Base-by-base conservation (phyloP, 2,113 vertebrate species). In the Tupaia chinensis region DNA sequence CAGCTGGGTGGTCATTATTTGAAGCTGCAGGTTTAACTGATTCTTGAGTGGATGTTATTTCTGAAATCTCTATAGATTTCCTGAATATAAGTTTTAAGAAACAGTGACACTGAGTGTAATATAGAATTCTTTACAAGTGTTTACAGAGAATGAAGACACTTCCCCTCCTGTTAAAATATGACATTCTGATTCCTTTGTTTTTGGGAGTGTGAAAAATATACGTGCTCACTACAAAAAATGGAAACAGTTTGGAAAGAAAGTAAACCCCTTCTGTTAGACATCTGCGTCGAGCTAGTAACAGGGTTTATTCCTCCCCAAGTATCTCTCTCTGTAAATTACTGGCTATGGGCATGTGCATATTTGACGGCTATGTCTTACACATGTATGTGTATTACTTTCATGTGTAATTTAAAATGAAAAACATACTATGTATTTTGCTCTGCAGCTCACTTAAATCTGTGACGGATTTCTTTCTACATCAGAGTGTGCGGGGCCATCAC, bases 371-470 rank as follows among this genome's bases (percentile, higher is more conserved):
- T 7, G 10, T 32, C 61, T 61, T 17, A 69, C 0, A 34, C 12
- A 13, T 53, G 6, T 20, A 2, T 22, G 6, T 61, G 6, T 79
- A 15, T 72, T n/a, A 44, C 63, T 68, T 92, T 63, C 54, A 1
- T 32, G 23, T 65, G 27, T 80, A 23, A 63, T 87, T 93, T 83
- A 11, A 58, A 85, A 82, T 77, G 61, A 19, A 61, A 96, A 89
- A 54, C 34, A 60, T 2, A 20, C 20, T 17, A 2, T 27, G 13
- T 53, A 12, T 72, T 53, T 66, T 17, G 9, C 32, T 58, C 53
- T 19, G 25, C 79, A 54, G 1, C 76, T 70, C 60, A 13, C 54
- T 87, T 69, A 5, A 56, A 63, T 93, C 87, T 68, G 44, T 32
- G 29, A 7, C 79, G 29, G 53, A 15, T 83, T 74, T 86, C 22